phyloP scores from a whole-genome alignment of 2,797 vertebrate species.

The Sebastes itinus region DNA sequence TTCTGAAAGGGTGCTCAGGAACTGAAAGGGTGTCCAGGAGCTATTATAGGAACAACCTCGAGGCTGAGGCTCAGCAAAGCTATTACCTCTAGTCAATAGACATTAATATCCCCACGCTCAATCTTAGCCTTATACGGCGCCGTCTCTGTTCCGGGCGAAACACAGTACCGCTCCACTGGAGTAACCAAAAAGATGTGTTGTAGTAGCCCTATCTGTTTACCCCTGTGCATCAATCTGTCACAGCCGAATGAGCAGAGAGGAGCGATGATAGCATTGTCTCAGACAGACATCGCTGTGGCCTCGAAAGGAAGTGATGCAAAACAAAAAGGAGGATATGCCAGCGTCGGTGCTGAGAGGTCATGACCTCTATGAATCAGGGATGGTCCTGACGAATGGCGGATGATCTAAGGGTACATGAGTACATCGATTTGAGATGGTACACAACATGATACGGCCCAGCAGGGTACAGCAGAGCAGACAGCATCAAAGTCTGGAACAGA shows the following conservation, averaged over 20 bases:
- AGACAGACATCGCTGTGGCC: conserved; percentile 55
- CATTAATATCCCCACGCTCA: conserved; percentile 73
- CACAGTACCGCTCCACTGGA: conserved; percentile 45
- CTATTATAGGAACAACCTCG: conserved; percentile 72
- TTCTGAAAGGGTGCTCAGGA: conserved; percentile 62
- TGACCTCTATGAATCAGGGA: conserved; percentile 60
- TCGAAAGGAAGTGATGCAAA: conserved; percentile 63
- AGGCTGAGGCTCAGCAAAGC: conserved; percentile 69
- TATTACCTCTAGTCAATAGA: conserved; percentile 79
- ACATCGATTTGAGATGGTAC: conserved; percentile 54
- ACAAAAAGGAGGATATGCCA: conserved; percentile 31
- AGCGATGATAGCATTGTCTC: conserved; percentile 67
- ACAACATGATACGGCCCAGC: conserved; percentile 51
- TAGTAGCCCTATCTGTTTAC: conserved; percentile 66
- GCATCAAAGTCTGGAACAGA: conserved; percentile 48
- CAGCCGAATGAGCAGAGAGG: conserved; percentile 52
- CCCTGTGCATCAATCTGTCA: conserved; percentile 68
- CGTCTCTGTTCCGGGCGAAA: conserved; percentile 46
- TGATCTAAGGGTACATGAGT: conserved; percentile 52
- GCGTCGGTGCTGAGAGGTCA: conserved; percentile 46
- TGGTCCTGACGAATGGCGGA: conserved; percentile 26
- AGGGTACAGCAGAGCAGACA: conserved; percentile 50
- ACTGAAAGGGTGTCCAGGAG: conserved; percentile 63
- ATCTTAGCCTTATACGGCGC: conserved; percentile 58
- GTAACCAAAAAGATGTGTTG: conserved; percentile 64